Conservation (phyloP, 2,797 vertebrate species). For the Ctenosaura bakeri region DNA sequence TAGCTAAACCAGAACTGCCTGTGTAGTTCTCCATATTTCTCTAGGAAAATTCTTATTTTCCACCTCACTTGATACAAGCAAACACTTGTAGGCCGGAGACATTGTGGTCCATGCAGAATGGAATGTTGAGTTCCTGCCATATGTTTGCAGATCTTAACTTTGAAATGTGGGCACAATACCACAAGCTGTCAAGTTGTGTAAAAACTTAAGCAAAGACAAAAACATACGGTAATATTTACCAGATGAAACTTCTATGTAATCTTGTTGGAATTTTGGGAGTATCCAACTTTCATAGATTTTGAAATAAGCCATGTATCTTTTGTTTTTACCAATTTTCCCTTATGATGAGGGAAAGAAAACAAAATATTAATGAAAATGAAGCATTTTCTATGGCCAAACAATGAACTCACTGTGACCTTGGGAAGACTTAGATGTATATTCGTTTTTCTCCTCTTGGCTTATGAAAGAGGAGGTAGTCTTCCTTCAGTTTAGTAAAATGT, state of each 20-base stretch:
- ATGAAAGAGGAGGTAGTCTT: slow-evolving; percentile 65
- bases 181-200: slow-evolving; percentile 86
- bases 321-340: slow-evolving; percentile 47
- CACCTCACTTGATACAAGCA: slow-evolving; percentile 73
- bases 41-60: slow-evolving; percentile 78
- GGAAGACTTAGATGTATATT: slow-evolving; percentile 67
- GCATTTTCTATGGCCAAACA: slow-evolving; percentile 69
- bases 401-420: slow-evolving; percentile 57
- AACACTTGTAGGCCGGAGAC: slow-evolving; percentile 72
- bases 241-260: slow-evolving; percentile 93
- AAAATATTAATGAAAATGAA: slow-evolving; percentile 70
- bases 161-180: slow-evolving; percentile 85
- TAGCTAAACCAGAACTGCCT: slow-evolving; percentile 54
- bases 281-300: slow-evolving; percentile 91
- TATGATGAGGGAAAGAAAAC: slow-evolving; percentile 65
- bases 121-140: slow-evolving; percentile 82
- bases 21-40: slow-evolving; percentile 64
- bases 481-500: slow-evolving; percentile 43
- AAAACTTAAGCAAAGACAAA: slow-evolving; percentile 87
- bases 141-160: slow-evolving; percentile 86
- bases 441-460: slow-evolving; percentile 56
- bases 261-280: slow-evolving; percentile 91
- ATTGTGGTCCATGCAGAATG: slow-evolving; percentile 71
- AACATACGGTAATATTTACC: slow-evolving; percentile 90
- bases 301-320: slow-evolving; percentile 84